Evolutionary conservation across 2,113 vertebrate species (phyloP), one percentile per base, ranked within the genome.

Genomic region (Phrynocephalus versicolor): DNA sequence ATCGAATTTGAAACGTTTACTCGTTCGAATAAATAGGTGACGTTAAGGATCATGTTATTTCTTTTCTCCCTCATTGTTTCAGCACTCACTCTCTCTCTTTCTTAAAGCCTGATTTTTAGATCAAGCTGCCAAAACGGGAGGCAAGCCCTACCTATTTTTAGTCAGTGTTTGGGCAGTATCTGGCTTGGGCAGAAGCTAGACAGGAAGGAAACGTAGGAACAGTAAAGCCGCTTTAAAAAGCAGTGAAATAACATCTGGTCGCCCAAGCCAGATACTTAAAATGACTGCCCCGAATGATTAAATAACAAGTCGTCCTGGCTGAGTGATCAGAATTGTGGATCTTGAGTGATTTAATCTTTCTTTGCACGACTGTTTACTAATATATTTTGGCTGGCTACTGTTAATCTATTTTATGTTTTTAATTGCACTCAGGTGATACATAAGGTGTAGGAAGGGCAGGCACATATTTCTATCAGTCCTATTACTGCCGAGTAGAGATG

Each of bases 191-290:
- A 2, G 77, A 55, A 79, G 51, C 60, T 58, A 64, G 60, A 75
- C 77, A 80, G 84, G 83, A 76, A 87, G n/a, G 77, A 89, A 88
- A 62, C n/a, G 23, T 0, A 0, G 45, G 74, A 89, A 67, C 60
- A 77, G 65, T 3, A 81, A 62, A 67, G 6, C 23, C 73, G 5
- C 41, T 1, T 1, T 74, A 80, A 37, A 69, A 88, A 89, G 10
- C 41, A 14, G 0, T 74, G 87, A 89, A 87, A 39, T 84, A 86
- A 71, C 79, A 45, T 74, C 39, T 88, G 69, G 14, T 76, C 81
- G 73, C 79, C 60, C 55, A 88, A 72, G 14, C 39, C 83, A 77
- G 76, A 57, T 65, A 65, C 83, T 85, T 88, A 67, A 3, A 0
- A 0, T 3, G 23, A 62, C 6, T 77, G 37, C 82, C 45, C n/a